These are phyloP conservation scores for Lepidochitona cinerea DNA, from an alignment of 2,888 invertebrate genomes.

Conservation along the genomic window DNA sequence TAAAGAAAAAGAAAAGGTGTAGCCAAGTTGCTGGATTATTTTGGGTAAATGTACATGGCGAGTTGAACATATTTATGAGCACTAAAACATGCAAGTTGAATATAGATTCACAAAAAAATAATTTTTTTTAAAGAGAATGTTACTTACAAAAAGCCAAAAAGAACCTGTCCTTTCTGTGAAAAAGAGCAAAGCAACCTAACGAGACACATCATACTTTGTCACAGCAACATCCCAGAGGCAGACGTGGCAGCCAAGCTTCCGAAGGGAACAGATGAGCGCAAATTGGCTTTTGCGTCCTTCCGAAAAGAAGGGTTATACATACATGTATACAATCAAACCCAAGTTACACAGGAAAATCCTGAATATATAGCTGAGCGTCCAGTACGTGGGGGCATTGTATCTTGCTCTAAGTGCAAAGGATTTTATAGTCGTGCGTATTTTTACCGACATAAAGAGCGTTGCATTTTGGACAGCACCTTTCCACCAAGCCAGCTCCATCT, in stretches of 20 bases:
- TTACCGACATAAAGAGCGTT: background rate
- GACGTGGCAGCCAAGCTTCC: background rate
- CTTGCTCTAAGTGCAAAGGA: slow-evolving; percentile 1
- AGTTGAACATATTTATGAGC: too few relatives aligned
- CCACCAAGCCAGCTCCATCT: background rate
- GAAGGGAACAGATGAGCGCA: background rate
- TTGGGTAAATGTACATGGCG: too few relatives aligned
- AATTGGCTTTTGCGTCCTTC: background rate
- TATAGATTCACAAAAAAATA: too few relatives aligned
- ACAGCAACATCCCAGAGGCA: background rate
- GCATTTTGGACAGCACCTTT: background rate
- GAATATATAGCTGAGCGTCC: background rate
- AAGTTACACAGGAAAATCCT: background rate
- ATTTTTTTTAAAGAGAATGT: too few relatives aligned
- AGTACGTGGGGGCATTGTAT: background rate
- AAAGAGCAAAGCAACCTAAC: background rate
- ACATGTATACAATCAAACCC: background rate
- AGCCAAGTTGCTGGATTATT: too few relatives aligned
- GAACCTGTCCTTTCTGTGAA: background rate
- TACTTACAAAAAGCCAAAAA: background rate
- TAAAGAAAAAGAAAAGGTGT: too few relatives aligned
- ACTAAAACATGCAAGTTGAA: too few relatives aligned
- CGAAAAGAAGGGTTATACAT: background rate
- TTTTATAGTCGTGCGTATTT: background rate
- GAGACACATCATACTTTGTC: background rate